Base-by-base conservation (phyloP, 2,888 invertebrate genomes). In the Luperina nickerlii region DNA sequence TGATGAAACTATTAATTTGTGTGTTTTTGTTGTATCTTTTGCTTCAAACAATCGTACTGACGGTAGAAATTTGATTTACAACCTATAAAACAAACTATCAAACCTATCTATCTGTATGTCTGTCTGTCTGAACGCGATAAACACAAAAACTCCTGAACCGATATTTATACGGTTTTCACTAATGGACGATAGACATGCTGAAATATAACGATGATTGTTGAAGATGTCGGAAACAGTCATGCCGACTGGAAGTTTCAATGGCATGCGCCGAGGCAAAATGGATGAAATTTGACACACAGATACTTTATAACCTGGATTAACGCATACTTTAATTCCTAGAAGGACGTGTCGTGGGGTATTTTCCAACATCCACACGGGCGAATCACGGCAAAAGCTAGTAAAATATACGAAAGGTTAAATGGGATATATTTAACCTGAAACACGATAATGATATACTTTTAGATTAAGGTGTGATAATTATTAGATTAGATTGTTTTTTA, bases 1-100 rank as follows among this genome's bases (percentile, higher is more conserved):
- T 78, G 78, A 78, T 38, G 15, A 82, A 68, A 68, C 38, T 54
- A 62, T 71, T 82, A 42, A 65, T 75, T 72, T 83, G 8, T 42
- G 15, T 57, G 13, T 75, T 51, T 45, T 57, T 7, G 0, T 6
- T 38, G 15, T 27, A 48, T n/a, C 42, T 42, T 74, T n/a, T 62
- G 13, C 18, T 68, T 48, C 9, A 18, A 54, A 38, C 2, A n/a
- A n/a, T 57, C 24, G 15, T 81, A 70, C 20, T 51, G 11, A 9
- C 15, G 69, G 42, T 63, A 65, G 2, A 42, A 1, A 45, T 70
- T 48, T 70, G 0, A 20, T 8, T 32, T 54, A 63, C 7, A 27
- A 27, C 15, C 2, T 62, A 62, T 15, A 27, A 62, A 62, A 62
- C 62, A 27, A 62, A 62, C n/a, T 32, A 32, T 32, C 32, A 32